These are phyloP conservation scores for Amphibalanus amphitrite DNA, from an alignment of 1,140 invertebrate species.

Conservation along the genomic window DNA sequence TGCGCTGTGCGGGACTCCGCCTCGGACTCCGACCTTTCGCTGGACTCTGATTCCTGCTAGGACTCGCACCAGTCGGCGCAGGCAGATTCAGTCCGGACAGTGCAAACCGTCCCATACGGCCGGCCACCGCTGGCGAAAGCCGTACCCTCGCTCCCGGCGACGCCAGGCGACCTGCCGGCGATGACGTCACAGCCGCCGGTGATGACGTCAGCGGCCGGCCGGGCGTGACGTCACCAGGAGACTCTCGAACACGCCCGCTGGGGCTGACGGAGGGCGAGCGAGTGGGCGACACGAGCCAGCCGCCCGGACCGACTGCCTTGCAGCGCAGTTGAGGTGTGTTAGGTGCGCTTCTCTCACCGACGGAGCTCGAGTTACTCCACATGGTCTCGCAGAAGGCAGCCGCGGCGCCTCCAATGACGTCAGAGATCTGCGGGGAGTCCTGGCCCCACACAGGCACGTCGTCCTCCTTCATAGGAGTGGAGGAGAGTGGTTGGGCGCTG, in stretches of 20 bases:
- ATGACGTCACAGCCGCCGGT: too few species aligned
- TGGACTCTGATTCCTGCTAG: not conserved
- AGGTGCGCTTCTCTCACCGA: too few species aligned
- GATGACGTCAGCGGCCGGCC: too few species aligned
- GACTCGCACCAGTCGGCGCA: not conserved
- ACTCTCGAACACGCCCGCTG: not conserved
- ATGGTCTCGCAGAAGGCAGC: not conserved
- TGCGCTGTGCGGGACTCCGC: too few species aligned
- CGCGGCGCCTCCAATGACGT: not conserved
- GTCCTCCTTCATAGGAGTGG: too few species aligned
- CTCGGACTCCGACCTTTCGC: too few species aligned
- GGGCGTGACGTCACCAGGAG: not conserved
- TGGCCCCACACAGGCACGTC: too few species aligned
- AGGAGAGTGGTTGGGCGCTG: not conserved
- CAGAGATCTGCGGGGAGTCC: not conserved
- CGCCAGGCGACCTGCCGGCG: not conserved
- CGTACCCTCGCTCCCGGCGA: not conserved
- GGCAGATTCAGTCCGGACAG: not conserved
- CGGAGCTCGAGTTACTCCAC: not conserved
- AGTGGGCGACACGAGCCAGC: not conserved
- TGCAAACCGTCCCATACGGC: not conserved
- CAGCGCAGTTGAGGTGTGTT: too few species aligned
- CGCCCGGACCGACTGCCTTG: too few species aligned
- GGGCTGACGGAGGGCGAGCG: too few species aligned
- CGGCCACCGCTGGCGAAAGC: not conserved